These are phyloP conservation scores for Ictidomys tridecemlineatus DNA, from an alignment of 2,113 vertebrate genomes.

Conservation along the genomic window DNA sequence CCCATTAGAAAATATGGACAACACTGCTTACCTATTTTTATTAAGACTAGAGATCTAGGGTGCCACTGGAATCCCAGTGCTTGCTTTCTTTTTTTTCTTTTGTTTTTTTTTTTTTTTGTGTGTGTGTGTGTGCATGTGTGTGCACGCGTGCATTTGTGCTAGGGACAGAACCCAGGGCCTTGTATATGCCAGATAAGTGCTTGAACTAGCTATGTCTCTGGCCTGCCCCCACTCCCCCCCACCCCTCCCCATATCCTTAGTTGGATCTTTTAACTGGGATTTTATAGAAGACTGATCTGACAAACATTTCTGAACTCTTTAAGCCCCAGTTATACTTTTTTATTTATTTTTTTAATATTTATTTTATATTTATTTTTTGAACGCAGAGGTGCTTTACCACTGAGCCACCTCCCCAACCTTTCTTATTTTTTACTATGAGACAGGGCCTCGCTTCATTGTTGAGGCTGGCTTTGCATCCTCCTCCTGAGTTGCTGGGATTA, in stretches of 20 bases:
- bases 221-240: background rate
- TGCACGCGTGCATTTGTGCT: background rate
- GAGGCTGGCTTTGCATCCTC: too few species aligned
- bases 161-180: background rate
- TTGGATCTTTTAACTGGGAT: background rate
- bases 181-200: background rate
- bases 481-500: too few species aligned
- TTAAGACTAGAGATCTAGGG: background rate
- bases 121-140: background rate
- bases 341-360: too few species aligned
- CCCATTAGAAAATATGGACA: background rate
- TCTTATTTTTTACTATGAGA: too few species aligned
- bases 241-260: background rate
- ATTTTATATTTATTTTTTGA: too few species aligned
- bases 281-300: background rate
- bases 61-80: too few species aligned
- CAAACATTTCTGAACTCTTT: background rate
- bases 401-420: too few species aligned
- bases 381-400: too few species aligned
- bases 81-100: background rate
- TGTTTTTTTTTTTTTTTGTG: too few species aligned
- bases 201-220: background rate
- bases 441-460: too few species aligned
- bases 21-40: background rate
- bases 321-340: background rate